Percentiles rank a stretch among this genome's conserved stretches.
phyloP scores from a whole-genome alignment of 1,140 invertebrate species.

The Drosophila pachea region DNA sequence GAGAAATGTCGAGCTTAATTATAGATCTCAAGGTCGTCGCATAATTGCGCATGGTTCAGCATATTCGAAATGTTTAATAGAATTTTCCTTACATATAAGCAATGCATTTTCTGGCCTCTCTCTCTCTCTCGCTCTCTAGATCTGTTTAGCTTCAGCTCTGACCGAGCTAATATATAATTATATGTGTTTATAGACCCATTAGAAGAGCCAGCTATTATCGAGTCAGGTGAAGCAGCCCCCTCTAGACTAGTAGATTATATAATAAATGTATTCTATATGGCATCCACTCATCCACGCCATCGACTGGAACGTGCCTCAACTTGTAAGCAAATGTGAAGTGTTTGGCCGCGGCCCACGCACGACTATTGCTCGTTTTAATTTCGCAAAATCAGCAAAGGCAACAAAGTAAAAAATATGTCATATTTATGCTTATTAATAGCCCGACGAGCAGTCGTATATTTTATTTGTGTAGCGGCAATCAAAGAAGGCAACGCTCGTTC shows the following conservation, averaged over 20 bases:
- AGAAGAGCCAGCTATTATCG: no score
- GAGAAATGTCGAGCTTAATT: not conserved
- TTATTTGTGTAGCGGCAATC: conserved; percentile 24
- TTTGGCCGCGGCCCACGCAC: conserved; percentile 4
- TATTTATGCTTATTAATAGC: conserved; percentile 65
- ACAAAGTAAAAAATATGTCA: conserved; percentile 49
- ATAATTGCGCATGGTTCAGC: conserved; percentile 16
- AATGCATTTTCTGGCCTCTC: not conserved
- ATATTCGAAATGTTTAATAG: not conserved
- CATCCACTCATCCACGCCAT: not conserved
- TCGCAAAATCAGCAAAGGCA: conserved; percentile 43
- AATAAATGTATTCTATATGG: not conserved
- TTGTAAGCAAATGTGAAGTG: conserved; percentile 34
- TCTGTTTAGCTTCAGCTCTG: no score
- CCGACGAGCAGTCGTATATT: conserved; percentile 31
- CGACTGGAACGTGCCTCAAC: conserved; percentile 45
- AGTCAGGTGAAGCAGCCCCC: no score
- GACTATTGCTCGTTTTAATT: conserved; percentile 7
- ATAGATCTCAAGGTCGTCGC: conserved; percentile 30
- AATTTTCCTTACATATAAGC: not conserved
- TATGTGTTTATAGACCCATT: no score
- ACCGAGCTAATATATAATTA: no score
- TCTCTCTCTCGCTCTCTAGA: no score
- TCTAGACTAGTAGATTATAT: not conserved
- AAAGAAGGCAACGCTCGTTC: conserved; percentile 45